Evolutionary conservation across 1,140 invertebrate species (phyloP).

Genomic region (Leptopilina clavipes): DNA sequence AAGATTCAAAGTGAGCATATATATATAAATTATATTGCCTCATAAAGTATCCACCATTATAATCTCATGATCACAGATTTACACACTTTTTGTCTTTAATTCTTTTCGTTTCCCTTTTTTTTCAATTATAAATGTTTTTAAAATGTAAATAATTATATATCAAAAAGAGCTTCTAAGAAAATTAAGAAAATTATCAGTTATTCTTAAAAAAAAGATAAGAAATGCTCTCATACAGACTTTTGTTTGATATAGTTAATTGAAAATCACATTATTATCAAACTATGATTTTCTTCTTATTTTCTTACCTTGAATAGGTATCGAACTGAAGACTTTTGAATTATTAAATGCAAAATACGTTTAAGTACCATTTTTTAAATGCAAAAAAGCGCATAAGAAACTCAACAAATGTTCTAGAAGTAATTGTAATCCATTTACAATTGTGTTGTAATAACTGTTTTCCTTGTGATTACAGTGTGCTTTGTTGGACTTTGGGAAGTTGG

Average conservation of each 20-base stretch:
- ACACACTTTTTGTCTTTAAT: conserved; percentile 22
- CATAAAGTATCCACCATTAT: conserved; percentile 23
- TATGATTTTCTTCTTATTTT: background rate
- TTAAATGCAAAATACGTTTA: background rate
- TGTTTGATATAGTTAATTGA: background rate
- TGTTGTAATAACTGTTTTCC: conserved; percentile 90
- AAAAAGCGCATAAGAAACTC: background rate
- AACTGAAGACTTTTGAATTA: background rate
- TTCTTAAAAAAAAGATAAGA: background rate
- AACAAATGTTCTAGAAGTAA: conserved; percentile 10
- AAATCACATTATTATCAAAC: too few relatives aligned
- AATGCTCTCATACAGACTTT: conserved; percentile 16
- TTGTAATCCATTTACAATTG: conserved; percentile 78
- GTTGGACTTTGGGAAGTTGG: conserved; percentile 77
- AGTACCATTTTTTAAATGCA: conserved; percentile 7
- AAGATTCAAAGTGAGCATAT: background rate
- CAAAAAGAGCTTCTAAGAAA: background rate
- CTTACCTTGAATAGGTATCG: background rate
- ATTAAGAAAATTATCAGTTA: background rate
- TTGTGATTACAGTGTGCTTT: conserved; percentile 82
- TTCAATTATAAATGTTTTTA: conserved; percentile 5
- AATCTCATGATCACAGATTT: conserved; percentile 30
- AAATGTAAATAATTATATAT: conserved; percentile 15
- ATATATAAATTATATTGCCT: background rate
- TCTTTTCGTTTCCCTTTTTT: background rate